Evolutionary conservation across 92 coral and sea anemone genomes (phyloP).

Genomic region (Paragorgia papillata): DNA sequence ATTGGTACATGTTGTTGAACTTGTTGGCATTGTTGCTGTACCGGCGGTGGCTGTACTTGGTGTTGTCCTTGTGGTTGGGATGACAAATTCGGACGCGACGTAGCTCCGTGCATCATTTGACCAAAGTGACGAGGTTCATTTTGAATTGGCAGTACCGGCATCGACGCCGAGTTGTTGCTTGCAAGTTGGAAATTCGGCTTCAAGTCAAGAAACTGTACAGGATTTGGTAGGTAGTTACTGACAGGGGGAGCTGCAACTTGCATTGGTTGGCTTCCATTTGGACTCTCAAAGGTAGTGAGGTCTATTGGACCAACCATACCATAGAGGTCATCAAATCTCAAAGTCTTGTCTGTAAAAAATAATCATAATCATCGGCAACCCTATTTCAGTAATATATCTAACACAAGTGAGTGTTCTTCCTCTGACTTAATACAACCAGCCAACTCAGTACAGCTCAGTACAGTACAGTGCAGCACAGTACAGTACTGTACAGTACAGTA

Average conservation of each 20-base stretch:
- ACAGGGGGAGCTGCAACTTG: not conserved
- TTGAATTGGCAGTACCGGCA: slow-evolving; percentile 29
- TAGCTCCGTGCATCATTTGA: not conserved
- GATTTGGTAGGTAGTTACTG: slow-evolving; percentile 2
- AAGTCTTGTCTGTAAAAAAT: not conserved
- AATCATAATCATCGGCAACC: too few relatives aligned
- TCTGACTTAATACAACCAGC: too few relatives aligned
- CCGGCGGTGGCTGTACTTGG: too few relatives aligned
- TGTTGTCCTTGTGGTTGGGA: too few relatives aligned
- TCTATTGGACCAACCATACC: slow-evolving; percentile 17
- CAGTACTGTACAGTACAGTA: too few relatives aligned
- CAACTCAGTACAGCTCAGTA: too few relatives aligned
- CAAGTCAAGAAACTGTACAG: not conserved
- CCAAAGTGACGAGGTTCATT: slow-evolving; percentile 1
- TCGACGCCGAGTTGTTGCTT: slow-evolving; percentile 9
- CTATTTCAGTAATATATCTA: too few relatives aligned
- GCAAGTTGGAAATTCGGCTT: slow-evolving; percentile 25
- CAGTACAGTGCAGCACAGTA: too few relatives aligned
- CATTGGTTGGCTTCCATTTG: not conserved
- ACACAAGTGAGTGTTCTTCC: too few relatives aligned
- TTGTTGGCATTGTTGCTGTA: too few relatives aligned
- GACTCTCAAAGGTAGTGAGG: not conserved
- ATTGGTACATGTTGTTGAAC: not conserved
- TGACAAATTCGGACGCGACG: not conserved
- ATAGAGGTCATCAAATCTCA: slow-evolving; percentile 27